These are phyloP conservation scores for Zapus hudsonius DNA, from an alignment of 2,113 vertebrate genomes.

Conservation along the genomic window DNA sequence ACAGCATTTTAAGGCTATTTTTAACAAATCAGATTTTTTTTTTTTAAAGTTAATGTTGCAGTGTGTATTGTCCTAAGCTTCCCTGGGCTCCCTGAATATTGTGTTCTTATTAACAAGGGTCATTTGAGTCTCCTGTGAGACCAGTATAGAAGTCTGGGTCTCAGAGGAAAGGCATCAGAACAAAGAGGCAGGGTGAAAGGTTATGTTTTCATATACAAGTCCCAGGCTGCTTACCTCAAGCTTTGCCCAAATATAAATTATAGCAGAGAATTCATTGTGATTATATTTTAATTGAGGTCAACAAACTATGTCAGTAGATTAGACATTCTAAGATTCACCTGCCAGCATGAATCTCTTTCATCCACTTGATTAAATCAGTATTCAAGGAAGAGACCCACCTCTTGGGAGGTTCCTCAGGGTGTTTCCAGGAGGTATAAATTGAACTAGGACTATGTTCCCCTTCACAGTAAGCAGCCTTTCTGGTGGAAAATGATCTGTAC, in stretches of 20 bases:
- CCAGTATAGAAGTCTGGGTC: not conserved
- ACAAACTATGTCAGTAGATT: not conserved
- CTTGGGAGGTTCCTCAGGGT: no score
- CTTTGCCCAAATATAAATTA: not conserved
- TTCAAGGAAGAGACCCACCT: no score
- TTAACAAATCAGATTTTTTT: not conserved
- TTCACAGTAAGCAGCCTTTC: no score
- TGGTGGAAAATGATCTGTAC: no score
- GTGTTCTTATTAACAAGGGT: not conserved
- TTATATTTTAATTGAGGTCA: not conserved
- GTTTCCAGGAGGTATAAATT: no score
- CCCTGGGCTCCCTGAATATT: rapidly evolving
- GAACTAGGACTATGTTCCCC: no score
- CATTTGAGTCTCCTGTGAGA: not conserved
- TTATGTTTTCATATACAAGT: not conserved
- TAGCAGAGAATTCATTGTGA: not conserved
- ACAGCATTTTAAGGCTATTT: not conserved
- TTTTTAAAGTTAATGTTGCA: not conserved
- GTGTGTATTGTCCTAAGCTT: not conserved
- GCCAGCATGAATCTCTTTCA: no score
- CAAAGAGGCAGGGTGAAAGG: not conserved
- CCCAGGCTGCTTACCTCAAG: not conserved
- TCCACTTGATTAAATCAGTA: no score
- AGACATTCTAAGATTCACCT: not conserved
- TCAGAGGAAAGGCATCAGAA: not conserved